Base-by-base conservation (phyloP, 2,888 invertebrate species). In the Lithophane socia region DNA sequence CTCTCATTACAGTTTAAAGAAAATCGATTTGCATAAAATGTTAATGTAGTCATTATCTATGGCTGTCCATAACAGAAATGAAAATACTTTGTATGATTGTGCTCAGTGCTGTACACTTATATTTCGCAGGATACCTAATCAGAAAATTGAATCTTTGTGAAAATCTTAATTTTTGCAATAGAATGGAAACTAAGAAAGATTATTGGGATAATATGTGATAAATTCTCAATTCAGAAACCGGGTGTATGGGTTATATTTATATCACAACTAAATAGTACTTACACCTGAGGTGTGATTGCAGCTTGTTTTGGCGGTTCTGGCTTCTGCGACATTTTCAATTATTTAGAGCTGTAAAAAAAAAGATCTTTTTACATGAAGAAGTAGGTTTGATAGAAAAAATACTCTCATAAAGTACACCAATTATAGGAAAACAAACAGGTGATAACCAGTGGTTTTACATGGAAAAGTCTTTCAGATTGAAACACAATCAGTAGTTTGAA, bases 261-360 rank as follows among this genome's bases (percentile, higher is more conserved):
- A 24, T 58, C 1, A 29, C 3, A 52, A 54, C 4, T 24, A 66
- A 63, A 42, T 54, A n/a, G 8, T 49, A 80, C 77, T 77, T 77
- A 77, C 77, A 77, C 73, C 49, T 56, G 54, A 29, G 77, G 47
- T 1, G 80, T 63, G 29, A 90, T 87, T 74, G 82, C 77, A 16
- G 80, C 65, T 18, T 24, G 18, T 2, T 13, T 13, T 4, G 65
- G 47, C 0, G 49, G 37, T 9, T 61, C 61, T 42, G n/a, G 16
- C 13, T 49, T 24, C 1, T 3, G 37, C 10, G 80, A 44, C 82
- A 82, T 82, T 61, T 9, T 84, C 0, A 37, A 37, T 72, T 68
- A 29, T 49, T n/a, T n/a, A 3, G 9, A 29, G 12, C 81, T 85
- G 72, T 10, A 71, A 75, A 52, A 61, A 61, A 60, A 8, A 1